Percentiles rank a stretch among this genome's conserved stretches.
These are phyloP conservation scores for Amiota communis DNA, from an alignment of 2,888 invertebrate genomes.

Conservation along the genomic window DNA sequence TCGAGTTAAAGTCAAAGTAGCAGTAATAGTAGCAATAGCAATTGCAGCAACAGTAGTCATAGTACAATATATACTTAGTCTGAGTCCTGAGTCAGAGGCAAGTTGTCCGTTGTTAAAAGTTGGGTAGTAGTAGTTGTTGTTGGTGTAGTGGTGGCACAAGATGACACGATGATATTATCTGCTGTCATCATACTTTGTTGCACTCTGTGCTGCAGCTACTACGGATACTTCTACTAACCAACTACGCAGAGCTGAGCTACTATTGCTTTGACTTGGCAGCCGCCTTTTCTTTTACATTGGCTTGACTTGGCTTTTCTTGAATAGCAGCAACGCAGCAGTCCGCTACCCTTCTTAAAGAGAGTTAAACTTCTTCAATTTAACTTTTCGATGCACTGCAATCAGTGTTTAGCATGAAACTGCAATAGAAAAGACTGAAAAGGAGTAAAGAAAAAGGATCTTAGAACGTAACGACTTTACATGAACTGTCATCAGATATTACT, in stretches of 20 bases:
- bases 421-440: conserved; percentile 4
- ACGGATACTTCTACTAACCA: too few relatives aligned
- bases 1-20: conserved; percentile 14
- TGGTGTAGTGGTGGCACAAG: neutral
- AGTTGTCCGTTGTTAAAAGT: neutral
- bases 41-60: neutral
- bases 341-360: neutral
- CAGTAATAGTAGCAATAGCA: neutral
- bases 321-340: neutral
- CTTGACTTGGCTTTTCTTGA: neutral
- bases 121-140: neutral
- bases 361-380: conserved; percentile 31
- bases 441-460: neutral
- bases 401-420: conserved; percentile 15
- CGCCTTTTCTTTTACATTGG: neutral
- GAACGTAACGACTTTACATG: conserved; percentile 23
- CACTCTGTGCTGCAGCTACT: neutral
- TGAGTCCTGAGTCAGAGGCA: neutral
- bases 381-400: conserved; percentile 29
- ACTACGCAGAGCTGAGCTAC: neutral
- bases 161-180: conserved; percentile 7
- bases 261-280: neutral
- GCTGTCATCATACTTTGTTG: conserved; percentile 29
- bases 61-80: neutral
- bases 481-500: conserved; percentile 25